Conservation (phyloP, 2,888 invertebrate genomes). For the Meta bourneti region DNA sequence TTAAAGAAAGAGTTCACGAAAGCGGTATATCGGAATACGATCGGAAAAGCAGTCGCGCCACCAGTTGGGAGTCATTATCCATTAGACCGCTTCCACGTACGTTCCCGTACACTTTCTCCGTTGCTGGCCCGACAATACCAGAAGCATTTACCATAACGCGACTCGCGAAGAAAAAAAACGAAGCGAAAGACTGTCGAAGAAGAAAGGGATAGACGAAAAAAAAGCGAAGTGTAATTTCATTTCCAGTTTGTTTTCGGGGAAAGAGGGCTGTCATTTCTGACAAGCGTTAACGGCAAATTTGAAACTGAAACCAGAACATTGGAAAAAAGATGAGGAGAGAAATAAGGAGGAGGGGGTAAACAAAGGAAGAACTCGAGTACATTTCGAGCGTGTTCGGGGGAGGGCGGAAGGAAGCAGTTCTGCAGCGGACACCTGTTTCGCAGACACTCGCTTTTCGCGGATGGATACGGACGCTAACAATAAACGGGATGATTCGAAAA, state of each 20-base stretch:
- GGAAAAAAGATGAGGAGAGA: not conserved
- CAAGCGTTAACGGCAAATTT: slow-evolving; percentile 63
- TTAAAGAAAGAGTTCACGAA: too few relatives aligned
- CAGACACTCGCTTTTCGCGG: slow-evolving; percentile 31
- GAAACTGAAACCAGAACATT: slow-evolving; percentile 60
- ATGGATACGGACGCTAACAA: slow-evolving; percentile 46
- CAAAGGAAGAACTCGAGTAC: not conserved
- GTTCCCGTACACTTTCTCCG: not conserved
- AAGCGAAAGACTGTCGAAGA: not conserved
- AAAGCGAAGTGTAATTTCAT: slow-evolving; percentile 51
- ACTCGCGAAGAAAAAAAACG: not conserved
- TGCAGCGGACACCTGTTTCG: slow-evolving; percentile 67
- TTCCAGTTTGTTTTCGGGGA: slow-evolving; percentile 26
- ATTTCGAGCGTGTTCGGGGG: slow-evolving; percentile 25
- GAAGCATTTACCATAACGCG: slow-evolving; percentile 1
- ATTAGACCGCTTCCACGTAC: not conserved
- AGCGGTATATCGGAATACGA: too few relatives aligned
- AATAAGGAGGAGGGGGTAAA: not conserved
- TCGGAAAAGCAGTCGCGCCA: too few relatives aligned
- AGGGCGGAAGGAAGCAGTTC: slow-evolving; percentile 54
- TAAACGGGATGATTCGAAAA: slow-evolving; percentile 36
- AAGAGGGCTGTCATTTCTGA: slow-evolving; percentile 50
- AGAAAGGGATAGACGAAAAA: slow-evolving; percentile 13
- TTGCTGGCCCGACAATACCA: not conserved
- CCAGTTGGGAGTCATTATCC: not conserved